A percentile compares a stretch with the other conserved stretches of the same genome.
Conservation (phyloP, 2,797 vertebrate species). For the Sebastes goodei region DNA sequence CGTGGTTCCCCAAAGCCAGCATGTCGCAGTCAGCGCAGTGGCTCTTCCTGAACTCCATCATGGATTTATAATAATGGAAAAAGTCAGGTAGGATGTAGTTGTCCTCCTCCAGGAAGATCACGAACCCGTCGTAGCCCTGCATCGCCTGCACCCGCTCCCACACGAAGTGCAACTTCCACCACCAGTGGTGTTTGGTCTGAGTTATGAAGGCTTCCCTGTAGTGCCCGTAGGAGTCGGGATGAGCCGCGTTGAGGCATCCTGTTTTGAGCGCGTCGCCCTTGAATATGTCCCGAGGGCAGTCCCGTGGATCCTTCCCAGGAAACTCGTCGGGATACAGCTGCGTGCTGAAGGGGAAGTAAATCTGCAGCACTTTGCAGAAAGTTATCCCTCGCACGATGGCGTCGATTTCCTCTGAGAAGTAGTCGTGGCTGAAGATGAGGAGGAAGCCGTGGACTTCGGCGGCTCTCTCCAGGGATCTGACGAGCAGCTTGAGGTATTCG, state of each 20-base stretch:
- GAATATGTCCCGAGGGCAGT: constrained; percentile 79
- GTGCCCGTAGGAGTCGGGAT: constrained; percentile 84
- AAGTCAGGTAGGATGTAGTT: constrained; percentile 86
- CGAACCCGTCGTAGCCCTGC: constrained; percentile 78
- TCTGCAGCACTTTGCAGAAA: constrained; percentile 85
- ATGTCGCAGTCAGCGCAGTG: constrained; percentile 80
- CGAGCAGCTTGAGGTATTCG: constrained; percentile 79
- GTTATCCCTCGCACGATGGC: constrained; percentile 77
- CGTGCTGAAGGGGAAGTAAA: constrained; percentile 86
- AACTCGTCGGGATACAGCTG: constrained; percentile 84
- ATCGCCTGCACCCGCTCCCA: constrained; percentile 81
- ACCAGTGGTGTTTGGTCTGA: constrained; percentile 88
- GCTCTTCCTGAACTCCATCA: constrained; percentile 67
- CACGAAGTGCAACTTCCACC: constrained; percentile 87
- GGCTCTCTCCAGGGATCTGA: constrained; percentile 79
- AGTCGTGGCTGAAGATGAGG: constrained; percentile 85
- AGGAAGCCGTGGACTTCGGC: constrained; percentile 75
- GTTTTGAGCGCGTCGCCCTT: constrained; percentile 73
- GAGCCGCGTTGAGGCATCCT: constrained; percentile 81
- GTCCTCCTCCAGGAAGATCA: constrained; percentile 84
- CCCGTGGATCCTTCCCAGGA: constrained; percentile 80
- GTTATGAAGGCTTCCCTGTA: constrained; percentile 84
- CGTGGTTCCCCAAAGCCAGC: constrained; percentile 81
- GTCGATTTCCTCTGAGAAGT: constrained; percentile 80
- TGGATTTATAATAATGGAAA: constrained; percentile 72